Evolutionary conservation across 1,140 invertebrate species (phyloP).

Genomic region (Ladona fulva): DNA sequence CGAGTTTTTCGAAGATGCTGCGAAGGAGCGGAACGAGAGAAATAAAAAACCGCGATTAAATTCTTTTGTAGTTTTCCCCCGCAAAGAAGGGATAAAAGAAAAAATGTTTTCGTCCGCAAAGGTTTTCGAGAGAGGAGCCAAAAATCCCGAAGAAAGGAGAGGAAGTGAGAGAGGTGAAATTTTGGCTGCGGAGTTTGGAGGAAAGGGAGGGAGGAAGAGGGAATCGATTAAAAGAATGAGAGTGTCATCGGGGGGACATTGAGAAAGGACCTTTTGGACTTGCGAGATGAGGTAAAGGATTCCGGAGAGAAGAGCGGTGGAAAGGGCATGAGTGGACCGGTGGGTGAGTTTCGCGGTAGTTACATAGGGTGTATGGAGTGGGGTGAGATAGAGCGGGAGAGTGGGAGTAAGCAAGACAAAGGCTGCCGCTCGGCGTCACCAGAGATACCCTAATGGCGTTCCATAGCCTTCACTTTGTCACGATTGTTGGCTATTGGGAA

Average conservation of each 20-base stretch:
- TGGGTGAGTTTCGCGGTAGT: no score
- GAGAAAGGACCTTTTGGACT: background rate
- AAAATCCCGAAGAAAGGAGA: background rate
- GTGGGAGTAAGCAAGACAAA: background rate
- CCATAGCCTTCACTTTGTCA: background rate
- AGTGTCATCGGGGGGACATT: background rate
- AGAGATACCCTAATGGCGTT: background rate
- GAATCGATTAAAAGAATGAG: background rate
- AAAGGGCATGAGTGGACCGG: background rate
- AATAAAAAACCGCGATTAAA: no score
- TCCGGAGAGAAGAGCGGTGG: background rate
- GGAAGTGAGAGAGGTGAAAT: background rate
- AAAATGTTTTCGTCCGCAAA: no score
- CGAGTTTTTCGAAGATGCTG: no score
- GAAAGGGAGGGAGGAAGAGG: no score
- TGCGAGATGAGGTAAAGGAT: background rate
- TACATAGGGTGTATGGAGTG: no score
- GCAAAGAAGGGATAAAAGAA: no score
- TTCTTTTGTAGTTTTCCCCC: no score
- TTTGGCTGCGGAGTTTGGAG: no score
- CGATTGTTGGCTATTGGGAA: background rate
- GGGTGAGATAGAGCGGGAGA: background rate
- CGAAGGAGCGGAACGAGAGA: no score
- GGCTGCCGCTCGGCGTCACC: background rate
- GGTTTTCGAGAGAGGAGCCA: background rate